Percentiles rank a stretch among this genome's conserved stretches.
Conservation (phyloP, 1,140 invertebrate genomes). For the Orius insidiosus region DNA sequence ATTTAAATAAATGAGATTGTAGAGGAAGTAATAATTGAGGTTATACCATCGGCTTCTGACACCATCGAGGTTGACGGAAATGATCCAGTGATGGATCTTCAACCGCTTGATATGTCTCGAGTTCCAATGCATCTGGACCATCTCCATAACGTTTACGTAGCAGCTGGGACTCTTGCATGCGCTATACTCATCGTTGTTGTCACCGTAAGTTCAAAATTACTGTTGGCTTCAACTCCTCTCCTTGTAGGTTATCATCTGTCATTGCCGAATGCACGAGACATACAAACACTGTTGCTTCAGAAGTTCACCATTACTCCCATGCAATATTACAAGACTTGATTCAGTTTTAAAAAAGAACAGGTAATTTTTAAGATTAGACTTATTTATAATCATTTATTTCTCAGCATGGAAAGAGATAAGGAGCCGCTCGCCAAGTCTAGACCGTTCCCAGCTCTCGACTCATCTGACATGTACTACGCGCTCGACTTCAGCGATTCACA, state of each 20-base stretch:
- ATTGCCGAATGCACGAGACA: conserved; percentile 51
- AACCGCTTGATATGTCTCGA: conserved; percentile 23
- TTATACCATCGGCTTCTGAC: conserved; percentile 31
- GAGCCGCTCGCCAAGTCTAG: conserved; percentile 18
- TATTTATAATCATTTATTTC: conserved; percentile 11
- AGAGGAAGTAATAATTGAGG: conserved; percentile 35
- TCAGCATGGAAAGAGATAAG: conserved; percentile 19
- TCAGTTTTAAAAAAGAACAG: conserved; percentile 18
- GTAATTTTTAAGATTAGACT: conserved; percentile 12
- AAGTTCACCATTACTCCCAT: conserved; percentile 26
- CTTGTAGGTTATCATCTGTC: conserved; percentile 41
- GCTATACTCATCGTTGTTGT: conserved; percentile 48
- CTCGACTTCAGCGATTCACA: conserved; percentile 53
- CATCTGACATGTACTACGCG: conserved; percentile 51
- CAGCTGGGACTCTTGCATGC: conserved; percentile 46
- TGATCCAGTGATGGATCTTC: conserved; percentile 27
- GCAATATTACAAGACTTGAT: conserved; percentile 17
- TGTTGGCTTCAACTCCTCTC: too few relatives aligned
- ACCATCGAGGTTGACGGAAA: conserved; percentile 28
- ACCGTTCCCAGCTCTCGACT: conserved; percentile 32
- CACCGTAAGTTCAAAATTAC: conserved; percentile 39
- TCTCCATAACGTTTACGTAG: conserved; percentile 53
- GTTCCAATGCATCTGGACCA: conserved; percentile 40
- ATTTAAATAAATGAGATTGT: conserved; percentile 21
- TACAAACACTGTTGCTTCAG: conserved; percentile 37